Conservation (phyloP, 2,888 invertebrate genomes). For the Lochmaea capreae region DNA sequence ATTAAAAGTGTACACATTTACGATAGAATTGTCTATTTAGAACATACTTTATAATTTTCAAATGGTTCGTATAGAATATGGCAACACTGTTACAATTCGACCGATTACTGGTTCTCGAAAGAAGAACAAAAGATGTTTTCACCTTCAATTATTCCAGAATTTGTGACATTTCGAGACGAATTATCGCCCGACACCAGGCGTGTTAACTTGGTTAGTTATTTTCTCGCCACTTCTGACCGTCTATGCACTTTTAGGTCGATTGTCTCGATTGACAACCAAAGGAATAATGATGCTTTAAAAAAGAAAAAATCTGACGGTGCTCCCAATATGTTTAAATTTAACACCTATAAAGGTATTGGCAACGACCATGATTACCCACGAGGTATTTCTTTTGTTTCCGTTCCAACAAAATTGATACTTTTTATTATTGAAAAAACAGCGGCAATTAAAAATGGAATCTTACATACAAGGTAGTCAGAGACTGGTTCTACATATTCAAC, state of each 20-base stretch:
- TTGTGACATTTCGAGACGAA: slow-evolving; percentile 60
- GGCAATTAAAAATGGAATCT: neutral
- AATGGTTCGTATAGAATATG: neutral
- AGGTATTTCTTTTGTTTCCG: slow-evolving; percentile 3
- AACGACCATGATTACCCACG: neutral
- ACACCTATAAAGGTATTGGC: slow-evolving; percentile 1
- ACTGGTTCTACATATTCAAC: neutral
- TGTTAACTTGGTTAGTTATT: slow-evolving; percentile 66
- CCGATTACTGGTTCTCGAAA: slow-evolving; percentile 7
- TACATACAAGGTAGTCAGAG: neutral
- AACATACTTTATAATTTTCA: too few relatives aligned
- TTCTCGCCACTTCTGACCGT: slow-evolving; percentile 58
- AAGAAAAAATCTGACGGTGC: slow-evolving; percentile 46
- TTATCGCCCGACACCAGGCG: slow-evolving; percentile 64
- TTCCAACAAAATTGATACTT: neutral
- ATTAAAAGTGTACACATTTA: too few relatives aligned
- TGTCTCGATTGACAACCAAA: slow-evolving; percentile 59
- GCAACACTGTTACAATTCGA: slow-evolving; percentile 13
- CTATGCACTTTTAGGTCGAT: slow-evolving; percentile 50
- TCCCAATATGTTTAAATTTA: slow-evolving; percentile 5
- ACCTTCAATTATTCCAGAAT: slow-evolving; percentile 55
- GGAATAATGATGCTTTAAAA: slow-evolving; percentile 53
- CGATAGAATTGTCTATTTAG: too few relatives aligned
- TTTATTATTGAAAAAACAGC: neutral
- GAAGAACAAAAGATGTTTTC: slow-evolving; percentile 35